Percentiles rank a stretch among this genome's conserved stretches.
phyloP scores from a whole-genome alignment of 2,797 vertebrate species.

The Trichosurus vulpecula region DNA sequence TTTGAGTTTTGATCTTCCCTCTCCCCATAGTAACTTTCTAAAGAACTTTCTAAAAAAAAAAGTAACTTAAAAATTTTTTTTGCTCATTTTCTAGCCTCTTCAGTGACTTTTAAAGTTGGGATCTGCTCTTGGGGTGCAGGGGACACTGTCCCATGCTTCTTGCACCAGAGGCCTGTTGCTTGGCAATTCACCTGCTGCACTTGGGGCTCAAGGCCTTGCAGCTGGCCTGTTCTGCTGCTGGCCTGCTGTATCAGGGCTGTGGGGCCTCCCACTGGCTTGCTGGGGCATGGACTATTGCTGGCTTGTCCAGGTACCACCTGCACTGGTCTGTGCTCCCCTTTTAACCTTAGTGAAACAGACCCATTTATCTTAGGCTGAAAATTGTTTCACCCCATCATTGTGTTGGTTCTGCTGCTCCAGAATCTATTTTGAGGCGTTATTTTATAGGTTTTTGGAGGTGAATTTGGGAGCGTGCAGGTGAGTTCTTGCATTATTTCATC shows the following conservation, averaged over 20 bases:
- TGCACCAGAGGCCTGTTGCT: not conserved
- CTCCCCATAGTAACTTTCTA: not conserved
- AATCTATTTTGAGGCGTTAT: no score
- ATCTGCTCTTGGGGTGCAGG: not conserved
- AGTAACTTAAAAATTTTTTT: no score
- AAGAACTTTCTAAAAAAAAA: not conserved
- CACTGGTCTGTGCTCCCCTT: not conserved
- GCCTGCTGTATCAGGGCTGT: not conserved
- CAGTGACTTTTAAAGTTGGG: not conserved
- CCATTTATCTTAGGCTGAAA: not conserved
- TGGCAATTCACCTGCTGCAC: not conserved
- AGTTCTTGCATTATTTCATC: no score
- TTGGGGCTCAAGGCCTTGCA: not conserved
- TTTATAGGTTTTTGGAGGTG: no score
- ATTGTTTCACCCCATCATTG: not conserved
- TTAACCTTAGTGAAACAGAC: not conserved
- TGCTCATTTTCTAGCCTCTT: not conserved
- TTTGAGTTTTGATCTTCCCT: not conserved
- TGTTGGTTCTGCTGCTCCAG: not conserved
- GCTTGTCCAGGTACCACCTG: not conserved
- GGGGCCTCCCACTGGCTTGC: not conserved
- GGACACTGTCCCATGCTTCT: not conserved
- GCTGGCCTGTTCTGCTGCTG: not conserved
- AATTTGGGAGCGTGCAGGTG: no score
- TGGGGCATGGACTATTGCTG: not conserved